Base-by-base conservation (phyloP, 2,888 invertebrate genomes). In the Lithophane semibrunnea region DNA sequence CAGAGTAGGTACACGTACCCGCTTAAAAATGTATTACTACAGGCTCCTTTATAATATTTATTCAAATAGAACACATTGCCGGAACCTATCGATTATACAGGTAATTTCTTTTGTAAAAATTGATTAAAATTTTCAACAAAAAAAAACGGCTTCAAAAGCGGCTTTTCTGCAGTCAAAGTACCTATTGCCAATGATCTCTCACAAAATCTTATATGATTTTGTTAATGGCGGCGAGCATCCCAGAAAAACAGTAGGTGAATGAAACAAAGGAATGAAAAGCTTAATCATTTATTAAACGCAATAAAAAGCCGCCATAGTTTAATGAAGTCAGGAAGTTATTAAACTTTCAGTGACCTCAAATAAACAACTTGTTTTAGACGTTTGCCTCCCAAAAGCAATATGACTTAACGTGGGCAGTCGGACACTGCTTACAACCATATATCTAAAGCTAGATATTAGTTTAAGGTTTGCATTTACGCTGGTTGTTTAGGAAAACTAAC, bases 371-470 rank as follows among this genome's bases (percentile, higher is more conserved):
- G 70, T 83, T 75, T 70, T 56, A 70, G 54, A 70, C 24, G 4
- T 49, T 73, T 64, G 7, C 49, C 47, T 68, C 64, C 44, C 44
- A n/a, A 64, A 60, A 75, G 60, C 64, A 68, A 71, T 71, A 68
- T 76, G 29, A 71, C 42, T 73, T 69, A 60, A 73, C 65, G 52
- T 63, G 73, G 61, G 54, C 60, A 61, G 70, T 77, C 10, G 29
- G 44, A 54, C n/a, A 61, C n/a, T 67, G 56, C 74, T 77, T 75
- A 61, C 61, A 73, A 73, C 63, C 64, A 58, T 64, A 64, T 67
- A 29, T 9, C 54, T 75, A 60, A 58, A 85, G 67, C 67, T 58
- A 73, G 64, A 67, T 73, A 84, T 81, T 78, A 78, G 63, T 81
- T 73, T 52, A 65, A 68, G 77, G 72, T 80, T 83, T 71, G 56